Percentiles rank a stretch among this genome's conserved stretches.
Conservation (phyloP, 2,797 vertebrate genomes). For the Phrynocephalus forsythii region DNA sequence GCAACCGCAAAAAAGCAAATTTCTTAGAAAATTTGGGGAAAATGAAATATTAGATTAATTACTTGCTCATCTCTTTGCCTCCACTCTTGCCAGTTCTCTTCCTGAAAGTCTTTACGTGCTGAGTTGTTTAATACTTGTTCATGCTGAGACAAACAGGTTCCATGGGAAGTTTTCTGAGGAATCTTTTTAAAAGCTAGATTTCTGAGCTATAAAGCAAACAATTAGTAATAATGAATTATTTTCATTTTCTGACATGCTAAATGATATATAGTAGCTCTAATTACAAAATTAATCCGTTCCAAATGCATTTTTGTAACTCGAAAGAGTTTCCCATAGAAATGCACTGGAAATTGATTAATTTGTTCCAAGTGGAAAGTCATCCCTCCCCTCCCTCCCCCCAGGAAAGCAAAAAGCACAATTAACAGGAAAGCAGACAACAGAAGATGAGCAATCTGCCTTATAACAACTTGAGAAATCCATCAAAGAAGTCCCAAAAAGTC, state of each 20-base stretch:
- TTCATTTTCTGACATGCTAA: neutral
- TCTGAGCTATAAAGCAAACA: conserved; percentile 82
- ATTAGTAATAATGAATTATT: neutral
- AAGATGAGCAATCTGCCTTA: no score
- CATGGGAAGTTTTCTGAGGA: conserved; percentile 87
- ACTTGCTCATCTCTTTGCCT: conserved; percentile 94
- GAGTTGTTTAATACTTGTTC: conserved; percentile 80
- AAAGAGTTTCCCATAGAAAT: no score
- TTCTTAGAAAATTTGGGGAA: conserved; percentile 4
- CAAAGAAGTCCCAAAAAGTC: no score
- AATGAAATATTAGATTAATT: conserved; percentile 26
- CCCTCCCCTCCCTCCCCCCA: no score
- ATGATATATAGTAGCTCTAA: neutral
- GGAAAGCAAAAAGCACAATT: no score
- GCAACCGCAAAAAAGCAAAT: neutral
- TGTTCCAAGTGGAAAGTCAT: no score
- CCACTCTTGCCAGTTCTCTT: conserved; percentile 93
- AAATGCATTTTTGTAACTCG: no score
- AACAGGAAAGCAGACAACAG: no score
- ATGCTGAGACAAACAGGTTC: conserved; percentile 80
- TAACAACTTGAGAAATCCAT: no score
- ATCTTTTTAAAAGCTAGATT: conserved; percentile 96
- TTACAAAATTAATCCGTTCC: no score
- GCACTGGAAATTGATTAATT: no score
- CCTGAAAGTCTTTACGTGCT: conserved; percentile 73